phyloP scores from a whole-genome alignment of 2,797 vertebrate species.

The Helostoma temminkii region DNA sequence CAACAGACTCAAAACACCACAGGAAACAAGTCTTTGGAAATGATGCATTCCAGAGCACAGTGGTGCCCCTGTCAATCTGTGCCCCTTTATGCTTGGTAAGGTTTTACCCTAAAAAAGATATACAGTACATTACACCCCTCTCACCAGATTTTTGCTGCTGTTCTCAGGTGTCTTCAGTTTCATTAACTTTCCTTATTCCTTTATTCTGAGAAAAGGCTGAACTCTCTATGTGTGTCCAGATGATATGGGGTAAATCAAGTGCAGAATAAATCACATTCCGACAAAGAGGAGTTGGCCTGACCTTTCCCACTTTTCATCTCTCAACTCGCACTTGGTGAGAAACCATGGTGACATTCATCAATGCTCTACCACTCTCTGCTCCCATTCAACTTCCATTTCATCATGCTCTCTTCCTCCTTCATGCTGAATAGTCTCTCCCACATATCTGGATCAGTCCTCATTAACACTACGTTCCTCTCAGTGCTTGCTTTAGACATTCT shows the following conservation, averaged over 20 bases:
- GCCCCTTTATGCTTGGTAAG: too few species aligned
- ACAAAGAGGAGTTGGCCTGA: slow-evolving; percentile 13
- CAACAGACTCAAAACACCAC: too few species aligned
- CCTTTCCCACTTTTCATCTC: slow-evolving; percentile 31
- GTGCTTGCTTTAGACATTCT: background rate
- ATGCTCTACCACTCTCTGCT: slow-evolving; percentile 5
- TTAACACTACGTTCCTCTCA: background rate
- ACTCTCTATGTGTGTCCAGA: background rate
- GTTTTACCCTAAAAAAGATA: too few species aligned
- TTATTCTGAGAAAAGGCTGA: background rate
- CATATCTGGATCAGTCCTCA: slow-evolving; percentile 11
- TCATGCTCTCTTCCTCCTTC: slow-evolving; percentile 21
- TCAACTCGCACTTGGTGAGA: slow-evolving; percentile 7
- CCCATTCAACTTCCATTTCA: slow-evolving; percentile 32
- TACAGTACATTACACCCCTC: too few species aligned
- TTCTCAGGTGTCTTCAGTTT: background rate
- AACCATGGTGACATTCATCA: slow-evolving; percentile 18
- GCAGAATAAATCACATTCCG: slow-evolving; percentile 18
- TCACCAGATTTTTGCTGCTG: background rate
- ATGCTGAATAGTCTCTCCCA: background rate
- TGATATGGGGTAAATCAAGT: background rate
- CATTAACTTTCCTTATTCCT: background rate
- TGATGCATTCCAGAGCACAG: too few species aligned
- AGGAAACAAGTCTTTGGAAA: too few species aligned
- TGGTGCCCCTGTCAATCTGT: too few species aligned